Conservation (phyloP, 1,140 invertebrate genomes). For the Cyclargus thomasi region DNA sequence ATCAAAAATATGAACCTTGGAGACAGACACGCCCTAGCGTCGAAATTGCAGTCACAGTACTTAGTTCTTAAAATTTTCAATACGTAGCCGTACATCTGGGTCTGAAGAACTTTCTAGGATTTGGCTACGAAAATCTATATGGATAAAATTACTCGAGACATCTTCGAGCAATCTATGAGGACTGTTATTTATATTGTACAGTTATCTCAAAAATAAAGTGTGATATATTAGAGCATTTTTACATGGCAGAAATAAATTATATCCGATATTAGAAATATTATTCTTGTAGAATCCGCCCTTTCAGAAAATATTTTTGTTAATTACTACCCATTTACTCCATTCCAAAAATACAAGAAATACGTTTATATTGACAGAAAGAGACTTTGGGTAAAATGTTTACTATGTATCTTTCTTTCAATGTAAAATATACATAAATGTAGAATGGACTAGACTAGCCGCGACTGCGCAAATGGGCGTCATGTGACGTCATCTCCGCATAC, state of each 20-base stretch:
- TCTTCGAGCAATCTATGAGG: not conserved
- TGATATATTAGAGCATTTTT: not conserved
- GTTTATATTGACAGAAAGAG: not conserved
- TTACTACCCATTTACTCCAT: not conserved
- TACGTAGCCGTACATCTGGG: too few species aligned
- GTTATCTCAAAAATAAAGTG: not conserved
- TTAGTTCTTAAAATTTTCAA: not conserved
- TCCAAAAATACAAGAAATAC: not conserved
- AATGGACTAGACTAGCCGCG: not conserved
- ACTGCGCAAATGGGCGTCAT: not conserved
- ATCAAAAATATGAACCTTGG: slow-evolving; percentile 10
- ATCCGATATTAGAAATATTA: not conserved
- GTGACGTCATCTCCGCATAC: not conserved
- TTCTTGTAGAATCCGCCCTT: not conserved
- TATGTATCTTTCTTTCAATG: not conserved
- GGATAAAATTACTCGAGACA: not conserved
- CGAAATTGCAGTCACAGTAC: not conserved
- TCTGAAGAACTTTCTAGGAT: too few species aligned
- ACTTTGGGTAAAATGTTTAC: not conserved
- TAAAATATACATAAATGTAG: not conserved
- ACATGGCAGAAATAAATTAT: not conserved
- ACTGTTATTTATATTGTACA: not conserved
- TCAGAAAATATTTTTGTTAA: not conserved
- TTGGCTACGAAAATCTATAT: not conserved
- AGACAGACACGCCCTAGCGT: not conserved